Evolutionary conservation across 2,113 vertebrate genomes (phyloP).

Genomic region (Hiodon tergisus): DNA sequence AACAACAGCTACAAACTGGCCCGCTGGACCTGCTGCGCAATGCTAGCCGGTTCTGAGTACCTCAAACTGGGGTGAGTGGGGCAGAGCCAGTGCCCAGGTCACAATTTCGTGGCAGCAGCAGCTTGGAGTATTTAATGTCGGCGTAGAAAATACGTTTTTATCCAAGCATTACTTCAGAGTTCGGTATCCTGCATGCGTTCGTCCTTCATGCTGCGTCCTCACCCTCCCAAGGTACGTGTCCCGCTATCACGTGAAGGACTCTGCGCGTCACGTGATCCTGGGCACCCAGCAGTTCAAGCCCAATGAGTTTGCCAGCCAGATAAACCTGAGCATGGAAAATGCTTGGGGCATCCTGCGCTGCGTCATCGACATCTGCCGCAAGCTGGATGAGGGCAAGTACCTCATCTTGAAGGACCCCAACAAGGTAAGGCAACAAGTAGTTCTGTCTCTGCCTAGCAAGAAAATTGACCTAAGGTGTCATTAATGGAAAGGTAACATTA

Average conservation of each 20-base stretch:
- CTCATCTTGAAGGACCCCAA: constrained; percentile 99
- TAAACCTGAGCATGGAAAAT: constrained; percentile 97
- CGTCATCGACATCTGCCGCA: constrained; percentile 97
- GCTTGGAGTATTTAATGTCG: too few species aligned
- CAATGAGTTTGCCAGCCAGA: constrained; percentile 98
- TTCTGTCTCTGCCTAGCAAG: background rate
- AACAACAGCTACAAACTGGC: constrained; percentile 99
- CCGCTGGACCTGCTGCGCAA: constrained; percentile 92
- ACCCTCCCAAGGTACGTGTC: constrained; percentile 76
- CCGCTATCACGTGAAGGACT: constrained; percentile 94
- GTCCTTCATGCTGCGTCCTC: background rate
- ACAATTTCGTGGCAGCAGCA: too few species aligned
- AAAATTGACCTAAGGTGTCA: background rate
- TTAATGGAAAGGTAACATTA: too few species aligned
- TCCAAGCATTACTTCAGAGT: too few species aligned
- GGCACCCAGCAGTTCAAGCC: constrained; percentile 99
- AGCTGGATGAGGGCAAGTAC: constrained; percentile 97
- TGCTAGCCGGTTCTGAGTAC: constrained; percentile 94
- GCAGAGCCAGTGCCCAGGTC: background rate
- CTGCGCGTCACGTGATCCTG: constrained; percentile 87
- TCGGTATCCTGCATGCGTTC: too few species aligned
- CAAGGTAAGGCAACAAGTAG: constrained; percentile 64
- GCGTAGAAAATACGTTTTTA: too few species aligned
- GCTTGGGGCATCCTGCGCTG: constrained; percentile 98
- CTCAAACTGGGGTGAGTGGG: constrained; percentile 91